phyloP scores from a whole-genome alignment of 2,888 invertebrate species.

The Drosophila antonietae region DNA sequence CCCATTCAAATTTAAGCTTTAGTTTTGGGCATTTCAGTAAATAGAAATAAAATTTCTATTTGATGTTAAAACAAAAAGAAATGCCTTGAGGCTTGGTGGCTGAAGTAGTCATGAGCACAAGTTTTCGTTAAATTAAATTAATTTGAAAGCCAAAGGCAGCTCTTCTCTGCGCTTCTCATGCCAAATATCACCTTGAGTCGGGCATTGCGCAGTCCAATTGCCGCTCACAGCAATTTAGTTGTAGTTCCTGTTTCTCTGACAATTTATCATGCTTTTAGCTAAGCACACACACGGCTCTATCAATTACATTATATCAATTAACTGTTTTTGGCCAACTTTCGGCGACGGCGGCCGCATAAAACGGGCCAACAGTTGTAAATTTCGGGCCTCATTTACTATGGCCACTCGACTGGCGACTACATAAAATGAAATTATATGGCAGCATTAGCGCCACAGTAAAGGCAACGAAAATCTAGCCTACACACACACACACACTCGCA shows the following conservation, averaged over 20 bases:
- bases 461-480: constrained; percentile 52
- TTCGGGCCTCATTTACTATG: constrained; percentile 59
- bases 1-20: background rate
- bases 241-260: background rate
- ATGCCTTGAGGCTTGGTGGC: no score
- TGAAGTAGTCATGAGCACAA: background rate
- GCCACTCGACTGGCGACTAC: constrained; percentile 45
- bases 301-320: constrained; percentile 76
- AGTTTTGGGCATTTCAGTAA: background rate
- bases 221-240: constrained; percentile 3
- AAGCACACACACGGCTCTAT: constrained; percentile 43
- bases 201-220: background rate
- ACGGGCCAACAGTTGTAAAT: constrained; percentile 67
- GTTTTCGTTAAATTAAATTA: background rate
- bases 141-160: background rate
- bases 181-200: background rate
- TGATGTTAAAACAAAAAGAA: background rate
- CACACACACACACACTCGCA: constrained; percentile 9
- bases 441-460: constrained; percentile 46
- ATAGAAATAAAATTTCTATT: background rate
- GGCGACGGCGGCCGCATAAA: constrained; percentile 48
- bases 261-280: constrained; percentile 50
- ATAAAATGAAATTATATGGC: constrained; percentile 72
- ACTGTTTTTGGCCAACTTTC: constrained; percentile 41
- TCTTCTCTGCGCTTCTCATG: background rate